Percentiles rank a stretch among this genome's conserved stretches.
phyloP scores from a whole-genome alignment of 2,797 vertebrate genomes.

The Sebastes oblongus region DNA sequence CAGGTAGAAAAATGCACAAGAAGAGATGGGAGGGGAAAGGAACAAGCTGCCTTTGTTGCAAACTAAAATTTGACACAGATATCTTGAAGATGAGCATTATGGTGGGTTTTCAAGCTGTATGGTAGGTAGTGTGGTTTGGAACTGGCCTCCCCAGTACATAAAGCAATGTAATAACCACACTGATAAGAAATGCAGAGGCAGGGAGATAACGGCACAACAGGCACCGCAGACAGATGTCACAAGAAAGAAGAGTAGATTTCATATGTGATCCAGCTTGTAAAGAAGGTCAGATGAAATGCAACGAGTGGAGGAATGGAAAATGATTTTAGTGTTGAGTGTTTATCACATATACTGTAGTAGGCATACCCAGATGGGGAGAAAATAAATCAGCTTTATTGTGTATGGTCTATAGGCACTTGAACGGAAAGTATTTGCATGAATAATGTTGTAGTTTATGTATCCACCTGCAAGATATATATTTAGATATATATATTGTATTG shows the following conservation, averaged over 20 bases:
- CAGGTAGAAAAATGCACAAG: neutral
- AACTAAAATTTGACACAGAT: neutral
- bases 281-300: conserved; percentile 33
- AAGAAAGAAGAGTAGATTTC: conserved; percentile 41
- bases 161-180: conserved; percentile 24
- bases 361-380: conserved; percentile 33
- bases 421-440: neutral
- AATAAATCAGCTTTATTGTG: neutral
- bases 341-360: conserved; percentile 38
- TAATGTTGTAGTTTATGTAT: neutral
- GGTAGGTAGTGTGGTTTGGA: neutral
- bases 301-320: conserved; percentile 14
- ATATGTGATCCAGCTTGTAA: conserved; percentile 54
- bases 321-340: conserved; percentile 34
- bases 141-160: neutral
- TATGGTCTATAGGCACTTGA: neutral
- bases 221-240: conserved; percentile 22
- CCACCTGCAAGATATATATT: neutral
- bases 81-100: neutral
- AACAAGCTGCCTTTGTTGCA: neutral
- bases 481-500: neutral
- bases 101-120: neutral
- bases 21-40: neutral
- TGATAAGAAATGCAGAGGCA: conserved; percentile 24
- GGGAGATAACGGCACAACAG: conserved; percentile 6